Evolutionary conservation across 37 sponge, comb jelly and placozoan species (phyloP).

Genomic region (Dysidea cf. avara): DNA sequence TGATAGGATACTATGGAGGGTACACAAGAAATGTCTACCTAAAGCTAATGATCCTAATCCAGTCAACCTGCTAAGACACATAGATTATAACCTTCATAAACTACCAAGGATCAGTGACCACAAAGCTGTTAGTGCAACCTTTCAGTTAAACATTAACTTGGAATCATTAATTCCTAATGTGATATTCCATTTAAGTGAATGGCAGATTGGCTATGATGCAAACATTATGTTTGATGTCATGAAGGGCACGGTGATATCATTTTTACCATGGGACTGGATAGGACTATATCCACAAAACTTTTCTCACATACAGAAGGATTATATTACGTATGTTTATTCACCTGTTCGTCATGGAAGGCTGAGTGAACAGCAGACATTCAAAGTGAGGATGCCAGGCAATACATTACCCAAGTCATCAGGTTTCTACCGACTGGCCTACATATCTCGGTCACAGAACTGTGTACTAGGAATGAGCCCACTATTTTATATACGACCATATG

Average conservation of each 20-base stretch:
- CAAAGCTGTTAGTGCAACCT: constrained; percentile 68
- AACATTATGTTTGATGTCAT: constrained; percentile 48
- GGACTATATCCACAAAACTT: constrained; percentile 56
- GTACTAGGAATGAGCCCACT: constrained; percentile 76
- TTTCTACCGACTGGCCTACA: constrained; percentile 47
- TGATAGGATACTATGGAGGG: constrained; percentile 75
- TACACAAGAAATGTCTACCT: constrained; percentile 39
- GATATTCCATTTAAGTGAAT: constrained; percentile 41
- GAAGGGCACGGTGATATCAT: constrained; percentile 32
- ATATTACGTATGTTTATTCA: constrained; percentile 38
- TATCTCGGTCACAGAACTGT: constrained; percentile 17
- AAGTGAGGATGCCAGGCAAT: constrained; percentile 12
- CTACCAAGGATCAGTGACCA: constrained; percentile 80
- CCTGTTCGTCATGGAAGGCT: constrained; percentile 23
- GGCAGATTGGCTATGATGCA: constrained; percentile 31
- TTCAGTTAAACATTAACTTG: constrained; percentile 39
- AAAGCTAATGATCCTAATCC: constrained; percentile 32
- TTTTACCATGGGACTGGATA: constrained; percentile 76
- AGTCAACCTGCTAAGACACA: constrained; percentile 3
- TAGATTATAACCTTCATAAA: constrained; percentile 49
- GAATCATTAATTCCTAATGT: constrained; percentile 20
- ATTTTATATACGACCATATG: constrained; percentile 36
- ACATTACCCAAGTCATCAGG: constrained; percentile 36
- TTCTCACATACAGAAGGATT: constrained; percentile 43
- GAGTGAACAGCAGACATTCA: not conserved